Percentiles rank a stretch among this genome's conserved stretches.
These are phyloP conservation scores for Triplophysa bombifrons DNA, from an alignment of 2,797 vertebrate genomes.

Conservation along the genomic window DNA sequence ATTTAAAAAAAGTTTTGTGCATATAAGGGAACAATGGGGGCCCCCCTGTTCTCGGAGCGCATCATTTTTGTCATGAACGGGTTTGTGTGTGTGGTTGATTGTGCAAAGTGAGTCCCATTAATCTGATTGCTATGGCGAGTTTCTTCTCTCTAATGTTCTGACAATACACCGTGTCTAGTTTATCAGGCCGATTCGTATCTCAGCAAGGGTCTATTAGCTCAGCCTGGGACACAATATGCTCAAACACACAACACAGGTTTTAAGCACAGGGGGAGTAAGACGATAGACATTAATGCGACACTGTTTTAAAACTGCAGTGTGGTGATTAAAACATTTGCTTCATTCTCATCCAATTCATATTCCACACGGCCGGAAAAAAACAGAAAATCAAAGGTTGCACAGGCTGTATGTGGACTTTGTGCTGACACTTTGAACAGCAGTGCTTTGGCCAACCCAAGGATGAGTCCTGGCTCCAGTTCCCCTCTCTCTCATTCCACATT, in stretches of 20 bases:
- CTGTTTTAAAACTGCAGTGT: constrained; percentile 14
- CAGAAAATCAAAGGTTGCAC: too few species aligned
- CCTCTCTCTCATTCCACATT: too few species aligned
- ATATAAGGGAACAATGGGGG: constrained; percentile 17
- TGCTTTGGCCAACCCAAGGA: too few species aligned
- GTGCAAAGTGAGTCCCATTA: constrained; percentile 31
- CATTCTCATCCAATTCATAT: neutral
- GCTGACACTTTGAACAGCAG: too few species aligned
- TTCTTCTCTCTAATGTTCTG: constrained; percentile 23
- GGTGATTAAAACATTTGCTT: neutral
- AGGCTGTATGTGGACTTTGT: too few species aligned
- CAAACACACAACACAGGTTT: neutral
- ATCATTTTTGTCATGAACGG: neutral
- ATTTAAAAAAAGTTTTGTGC: constrained; percentile 22
- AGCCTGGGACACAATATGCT: neutral
- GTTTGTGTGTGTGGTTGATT: neutral
- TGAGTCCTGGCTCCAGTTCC: too few species aligned
- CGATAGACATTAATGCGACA: constrained; percentile 1
- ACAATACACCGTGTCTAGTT: constrained; percentile 20
- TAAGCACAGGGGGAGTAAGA: neutral
- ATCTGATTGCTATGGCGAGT: constrained; percentile 27
- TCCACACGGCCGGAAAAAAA: too few species aligned
- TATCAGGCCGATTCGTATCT: constrained; percentile 26
- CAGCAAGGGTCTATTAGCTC: constrained; percentile 24
- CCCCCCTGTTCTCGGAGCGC: neutral